Evolutionary conservation across 1,140 invertebrate genomes (phyloP), one percentile per base, ranked within the genome.

Genomic region (Olivierus martensii): DNA sequence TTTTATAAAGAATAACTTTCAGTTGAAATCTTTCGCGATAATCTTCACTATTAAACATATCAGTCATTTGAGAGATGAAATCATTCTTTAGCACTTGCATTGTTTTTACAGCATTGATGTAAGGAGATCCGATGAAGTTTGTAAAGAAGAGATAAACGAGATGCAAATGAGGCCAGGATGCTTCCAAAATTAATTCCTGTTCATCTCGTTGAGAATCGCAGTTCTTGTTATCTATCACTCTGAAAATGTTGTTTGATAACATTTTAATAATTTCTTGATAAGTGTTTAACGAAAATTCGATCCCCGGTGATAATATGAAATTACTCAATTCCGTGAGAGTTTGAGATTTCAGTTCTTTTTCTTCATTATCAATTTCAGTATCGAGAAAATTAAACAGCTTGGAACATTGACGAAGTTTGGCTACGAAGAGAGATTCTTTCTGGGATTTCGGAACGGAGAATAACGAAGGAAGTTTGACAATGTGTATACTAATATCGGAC

Each of bases 111-210:
- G 5, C 9, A 34, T 49, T 3, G 48, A 49, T 28, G 48, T 72
- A 70, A 12, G 66, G 67, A 51, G 68, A 70, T 61, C 72, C 70
- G n/a, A 73, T 55, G 60, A 73, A 69, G 21, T 68, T 56, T 45
- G 72, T 58, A 57, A 73, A 72, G 57, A 73, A 71, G 57, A 71
- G 70, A 59, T 73, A 73, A n/a, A 72, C 67, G 48, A 71, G 60
- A 1, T 61, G 58, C 58, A 72, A 54, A 55, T 72, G 70, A 28
- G 70, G 70, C 71, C 71, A 73, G 5, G 70, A 67, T 34, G 69
- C 69, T 52, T 73, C 71, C 51, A 71, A 56, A 35, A 65, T 67
- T 28, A 9, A 28, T 28, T 28, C 28, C 4, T 69, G 69, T 52
- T 71, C 69, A 63, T 73, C 70, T 61, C 71, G 69, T 57, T 72